Conservation (phyloP, 2,797 vertebrate genomes). For the Myotis vivesi region DNA sequence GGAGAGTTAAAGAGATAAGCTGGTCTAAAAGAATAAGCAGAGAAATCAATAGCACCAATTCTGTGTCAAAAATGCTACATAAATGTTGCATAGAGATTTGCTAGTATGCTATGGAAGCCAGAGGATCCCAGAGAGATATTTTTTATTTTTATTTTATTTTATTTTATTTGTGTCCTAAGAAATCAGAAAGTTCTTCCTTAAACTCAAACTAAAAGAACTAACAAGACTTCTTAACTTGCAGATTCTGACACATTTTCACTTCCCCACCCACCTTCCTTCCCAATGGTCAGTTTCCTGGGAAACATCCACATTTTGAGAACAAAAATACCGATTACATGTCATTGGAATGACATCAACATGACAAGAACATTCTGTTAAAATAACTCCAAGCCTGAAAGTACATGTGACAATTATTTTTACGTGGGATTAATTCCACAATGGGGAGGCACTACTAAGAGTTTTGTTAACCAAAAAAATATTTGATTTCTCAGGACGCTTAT, state of each 20-base stretch:
- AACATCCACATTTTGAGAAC: constrained; percentile 43
- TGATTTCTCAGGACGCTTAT: neutral
- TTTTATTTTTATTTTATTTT: neutral
- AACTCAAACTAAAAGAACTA: neutral
- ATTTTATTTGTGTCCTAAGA: neutral
- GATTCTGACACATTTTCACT: neutral
- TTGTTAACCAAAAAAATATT: neutral
- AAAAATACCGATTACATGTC: constrained; percentile 41
- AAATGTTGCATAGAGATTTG: no score
- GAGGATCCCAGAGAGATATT: neutral
- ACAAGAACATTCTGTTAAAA: constrained; percentile 62
- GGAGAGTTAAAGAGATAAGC: neutral
- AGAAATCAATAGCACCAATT: neutral
- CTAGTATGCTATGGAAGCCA: neutral
- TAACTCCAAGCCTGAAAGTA: neutral
- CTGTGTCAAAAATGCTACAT: fast-evolving
- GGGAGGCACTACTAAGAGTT: neutral
- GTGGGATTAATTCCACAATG: constrained; percentile 4
- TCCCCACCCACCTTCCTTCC: constrained; percentile 10
- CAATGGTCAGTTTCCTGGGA: constrained; percentile 56
- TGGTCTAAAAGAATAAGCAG: neutral
- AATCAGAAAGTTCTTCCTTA: neutral
- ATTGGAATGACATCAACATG: constrained; percentile 40
- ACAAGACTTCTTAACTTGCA: neutral
- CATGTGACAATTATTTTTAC: constrained; percentile 37